Base-by-base conservation (phyloP, 2,797 vertebrate genomes). In the Saxicola maurus region DNA sequence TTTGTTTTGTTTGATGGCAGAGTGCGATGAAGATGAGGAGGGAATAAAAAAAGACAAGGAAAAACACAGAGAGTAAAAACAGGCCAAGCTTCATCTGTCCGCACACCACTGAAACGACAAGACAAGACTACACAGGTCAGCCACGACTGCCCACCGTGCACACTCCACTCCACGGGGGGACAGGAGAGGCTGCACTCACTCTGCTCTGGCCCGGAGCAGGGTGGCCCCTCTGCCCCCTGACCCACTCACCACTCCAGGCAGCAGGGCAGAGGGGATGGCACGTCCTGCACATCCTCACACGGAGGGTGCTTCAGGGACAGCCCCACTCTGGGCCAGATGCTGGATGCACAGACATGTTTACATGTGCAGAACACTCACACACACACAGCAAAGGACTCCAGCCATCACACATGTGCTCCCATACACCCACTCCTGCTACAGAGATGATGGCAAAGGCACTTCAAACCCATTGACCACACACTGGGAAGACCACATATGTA, bases 11-110 rank as follows among this genome's bases (percentile, higher is more conserved):
- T 98, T 98, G 98, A 99, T 99, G 98, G 98, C 97, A 97, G 98
- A 97, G 98, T 98, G 98, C 98, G 97, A 98, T 99, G 98, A 98
- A 95, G 97, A 99, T 98, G 98, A 97, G 97, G 97, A 98, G 97
- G 98, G 97, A 98, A 98, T 97, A 98, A 97, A 97, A 97, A 98
- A 98, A 97, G 97, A 97, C 95, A 97, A 98, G 97, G 97, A 98
- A 98, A 98, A 98, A 98, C 97, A 98, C 97, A 98, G 97, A 98
- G 98, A 98, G 97, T 98, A 98, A 98, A 98, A 98, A 98, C 97
- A 97, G 98, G 97, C 97, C 97, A 97, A 98, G 97, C 97, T 97
- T 97, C 96, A 97, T 96, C 96, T 97, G 97, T 97, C 96, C 94
- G 96, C 98, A 98, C 96, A 97, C 95, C 97, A 97, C 95, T 89